phyloP scores from a whole-genome alignment of 2,113 vertebrate genomes.

The Lucifuga dentata region DNA sequence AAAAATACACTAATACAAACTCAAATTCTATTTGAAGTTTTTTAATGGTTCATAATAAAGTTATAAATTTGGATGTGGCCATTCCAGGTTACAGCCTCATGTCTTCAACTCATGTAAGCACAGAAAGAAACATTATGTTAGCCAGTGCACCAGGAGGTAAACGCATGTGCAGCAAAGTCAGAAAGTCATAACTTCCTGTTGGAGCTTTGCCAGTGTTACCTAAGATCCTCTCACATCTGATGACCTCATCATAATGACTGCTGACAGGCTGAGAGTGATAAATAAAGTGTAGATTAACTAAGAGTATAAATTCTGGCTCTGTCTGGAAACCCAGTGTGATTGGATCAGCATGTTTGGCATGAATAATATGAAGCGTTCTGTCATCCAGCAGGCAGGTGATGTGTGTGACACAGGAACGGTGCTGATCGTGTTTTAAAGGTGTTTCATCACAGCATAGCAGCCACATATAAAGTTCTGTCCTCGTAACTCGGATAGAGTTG shows the following conservation, averaged over 20 bases:
- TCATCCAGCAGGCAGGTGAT: slow-evolving; percentile 17
- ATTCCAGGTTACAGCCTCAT: too few relatives aligned
- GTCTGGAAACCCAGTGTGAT: slow-evolving; percentile 20
- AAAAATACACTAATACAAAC: too few relatives aligned
- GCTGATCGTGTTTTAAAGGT: slow-evolving; percentile 17
- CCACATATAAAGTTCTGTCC: slow-evolving; percentile 14
- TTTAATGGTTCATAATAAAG: too few relatives aligned
- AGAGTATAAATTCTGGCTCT: slow-evolving; percentile 33
- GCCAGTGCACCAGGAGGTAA: slow-evolving; percentile 4
- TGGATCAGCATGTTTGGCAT: slow-evolving; percentile 63
- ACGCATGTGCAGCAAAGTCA: not conserved
- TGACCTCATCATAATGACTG: slow-evolving; percentile 53
- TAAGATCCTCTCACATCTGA: slow-evolving; percentile 40
- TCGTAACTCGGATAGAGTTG: slow-evolving; percentile 15
- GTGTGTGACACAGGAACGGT: slow-evolving; percentile 14
- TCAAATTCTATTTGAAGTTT: too few relatives aligned
- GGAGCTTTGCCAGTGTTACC: slow-evolving; percentile 24
- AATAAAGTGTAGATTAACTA: slow-evolving; percentile 38
- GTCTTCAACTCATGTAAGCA: too few relatives aligned
- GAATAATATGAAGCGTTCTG: slow-evolving; percentile 12
- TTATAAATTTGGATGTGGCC: too few relatives aligned
- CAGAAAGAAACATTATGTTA: too few relatives aligned
- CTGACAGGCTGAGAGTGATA: slow-evolving; percentile 41
- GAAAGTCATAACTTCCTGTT: slow-evolving; percentile 14
- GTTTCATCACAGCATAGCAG: slow-evolving; percentile 11